A percentile compares a stretch with the other conserved stretches of the same genome.
Evolutionary conservation across 2,888 invertebrate species (phyloP).

Genomic region (Drosophila meridiana): DNA sequence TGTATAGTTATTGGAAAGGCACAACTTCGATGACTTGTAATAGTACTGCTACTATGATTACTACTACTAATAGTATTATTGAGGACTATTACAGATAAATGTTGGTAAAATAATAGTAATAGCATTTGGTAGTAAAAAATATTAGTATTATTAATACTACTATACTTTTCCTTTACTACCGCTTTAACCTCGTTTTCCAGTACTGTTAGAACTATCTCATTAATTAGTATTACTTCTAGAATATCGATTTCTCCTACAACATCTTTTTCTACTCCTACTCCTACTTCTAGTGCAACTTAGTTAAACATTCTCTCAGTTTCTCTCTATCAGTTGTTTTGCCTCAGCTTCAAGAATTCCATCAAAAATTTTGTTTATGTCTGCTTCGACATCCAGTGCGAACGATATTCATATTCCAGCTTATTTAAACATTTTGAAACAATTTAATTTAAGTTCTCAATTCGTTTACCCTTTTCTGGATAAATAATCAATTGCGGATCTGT

Average conservation of each 20-base stretch:
- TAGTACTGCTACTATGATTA: background rate
- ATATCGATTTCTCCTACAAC: background rate
- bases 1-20: background rate
- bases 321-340: background rate
- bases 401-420: background rate
- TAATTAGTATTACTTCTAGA: too few relatives aligned
- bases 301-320: background rate
- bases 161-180: too few relatives aligned
- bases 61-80: too few relatives aligned
- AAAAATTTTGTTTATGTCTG: background rate
- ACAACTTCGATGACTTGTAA: background rate
- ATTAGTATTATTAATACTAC: too few relatives aligned
- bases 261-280: background rate
- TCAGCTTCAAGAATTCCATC: background rate
- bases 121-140: too few relatives aligned
- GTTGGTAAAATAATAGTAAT: too few relatives aligned
- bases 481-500: constrained; percentile 2
- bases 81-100: too few relatives aligned
- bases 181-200: too few relatives aligned
- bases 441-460: background rate
- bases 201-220: too few relatives aligned
- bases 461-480: background rate
- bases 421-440: background rate
- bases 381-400: background rate
- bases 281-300: too few relatives aligned